These are phyloP conservation scores for Sphaerodactylus townsendi DNA, from an alignment of 2,113 vertebrate genomes.

Conservation along the genomic window DNA sequence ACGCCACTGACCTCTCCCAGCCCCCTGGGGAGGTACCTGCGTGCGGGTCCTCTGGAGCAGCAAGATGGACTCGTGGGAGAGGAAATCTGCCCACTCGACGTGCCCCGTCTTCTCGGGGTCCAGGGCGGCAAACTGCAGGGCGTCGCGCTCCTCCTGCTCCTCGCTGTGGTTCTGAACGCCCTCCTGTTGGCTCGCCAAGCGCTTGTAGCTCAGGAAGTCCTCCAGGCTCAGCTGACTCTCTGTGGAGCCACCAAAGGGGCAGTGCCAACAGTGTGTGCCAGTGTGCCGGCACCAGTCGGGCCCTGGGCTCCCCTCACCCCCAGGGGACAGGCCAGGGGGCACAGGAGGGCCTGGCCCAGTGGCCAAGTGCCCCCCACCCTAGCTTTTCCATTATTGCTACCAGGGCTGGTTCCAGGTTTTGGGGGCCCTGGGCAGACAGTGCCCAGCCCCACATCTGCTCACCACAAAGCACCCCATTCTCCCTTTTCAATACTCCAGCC, in stretches of 20 bases:
- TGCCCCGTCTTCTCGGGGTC: constrained; percentile 89
- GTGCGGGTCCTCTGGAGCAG: constrained; percentile 88
- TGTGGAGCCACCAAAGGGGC: constrained; percentile 48
- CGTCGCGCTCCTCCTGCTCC: constrained; percentile 85
- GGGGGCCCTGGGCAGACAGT: neutral
- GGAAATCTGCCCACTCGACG: constrained; percentile 91
- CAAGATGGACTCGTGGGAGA: constrained; percentile 90
- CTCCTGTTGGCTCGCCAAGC: constrained; percentile 88
- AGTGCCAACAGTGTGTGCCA: neutral
- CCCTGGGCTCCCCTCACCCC: neutral
- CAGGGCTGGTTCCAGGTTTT: too few relatives aligned
- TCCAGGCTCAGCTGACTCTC: constrained; percentile 90
- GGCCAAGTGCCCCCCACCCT: neutral
- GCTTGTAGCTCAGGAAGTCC: constrained; percentile 91
- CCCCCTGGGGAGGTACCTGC: constrained; percentile 69
- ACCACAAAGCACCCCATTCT: accelerated
- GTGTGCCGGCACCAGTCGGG: accelerated
- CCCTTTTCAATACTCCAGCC: neutral
- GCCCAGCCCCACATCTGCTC: neutral
- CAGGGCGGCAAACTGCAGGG: constrained; percentile 88
- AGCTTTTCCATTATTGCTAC: too few relatives aligned
- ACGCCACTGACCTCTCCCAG: accelerated
- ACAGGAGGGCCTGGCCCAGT: neutral
- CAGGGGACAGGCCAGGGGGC: neutral
- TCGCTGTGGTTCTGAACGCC: constrained; percentile 82